Conservation (phyloP, 2,113 vertebrate species). For the Artemisiospiza belli region DNA sequence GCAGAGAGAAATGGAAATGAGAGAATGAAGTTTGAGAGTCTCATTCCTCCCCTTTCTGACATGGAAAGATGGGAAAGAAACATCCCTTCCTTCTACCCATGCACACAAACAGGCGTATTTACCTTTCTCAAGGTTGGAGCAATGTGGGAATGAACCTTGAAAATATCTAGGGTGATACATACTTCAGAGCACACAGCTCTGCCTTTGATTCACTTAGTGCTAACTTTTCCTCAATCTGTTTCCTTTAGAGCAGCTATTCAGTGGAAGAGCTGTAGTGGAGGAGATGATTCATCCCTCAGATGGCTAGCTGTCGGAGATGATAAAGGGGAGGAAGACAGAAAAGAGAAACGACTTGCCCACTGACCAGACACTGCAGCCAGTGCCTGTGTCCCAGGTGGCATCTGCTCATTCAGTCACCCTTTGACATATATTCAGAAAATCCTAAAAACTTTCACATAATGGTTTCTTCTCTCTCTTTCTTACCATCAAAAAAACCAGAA, state of each 20-base stretch:
- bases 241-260: not conserved
- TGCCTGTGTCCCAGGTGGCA: not conserved
- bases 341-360: not conserved
- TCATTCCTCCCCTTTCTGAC: not conserved
- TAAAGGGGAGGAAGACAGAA: not conserved
- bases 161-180: not conserved
- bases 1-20: not conserved
- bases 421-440: not conserved
- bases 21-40: not conserved
- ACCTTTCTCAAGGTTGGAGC: not conserved
- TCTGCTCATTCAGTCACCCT: not conserved
- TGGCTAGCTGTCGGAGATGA: not conserved
- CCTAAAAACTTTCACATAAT: not conserved
- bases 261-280: constrained; percentile 10
- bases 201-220: not conserved
- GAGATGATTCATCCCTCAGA: constrained; percentile 30
- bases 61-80: not conserved
- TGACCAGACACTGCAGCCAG: not conserved
- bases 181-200: not conserved
- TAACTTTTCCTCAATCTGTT: constrained; percentile 6
- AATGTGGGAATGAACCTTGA: not conserved
- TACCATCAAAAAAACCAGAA: not conserved
- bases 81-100: not conserved
- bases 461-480: not conserved
- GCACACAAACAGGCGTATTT: accelerated